Evolutionary conservation across 2,888 invertebrate species (phyloP), one percentile per base, ranked within the genome.

Genomic region (Orchesella flavescens): DNA sequence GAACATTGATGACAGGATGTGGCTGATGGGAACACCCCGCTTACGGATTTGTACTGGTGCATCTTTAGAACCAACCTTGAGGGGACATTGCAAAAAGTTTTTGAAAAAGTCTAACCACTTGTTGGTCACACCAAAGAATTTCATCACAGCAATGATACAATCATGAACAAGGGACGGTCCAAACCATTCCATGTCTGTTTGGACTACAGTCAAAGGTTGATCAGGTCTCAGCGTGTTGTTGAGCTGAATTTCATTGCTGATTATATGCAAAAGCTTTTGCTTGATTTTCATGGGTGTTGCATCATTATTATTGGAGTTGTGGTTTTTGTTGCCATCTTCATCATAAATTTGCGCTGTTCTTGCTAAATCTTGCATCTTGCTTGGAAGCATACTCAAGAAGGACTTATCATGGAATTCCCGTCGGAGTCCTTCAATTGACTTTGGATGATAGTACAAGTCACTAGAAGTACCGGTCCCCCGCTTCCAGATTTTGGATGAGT

Each of bases 161-260:
- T 87, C 85, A 59, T 87, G 87, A 12, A 73, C 71, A 23, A 87
- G 46, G 12, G 85, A 85, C 0, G 87, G 86, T 12, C 84, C 86
- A 76, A 86, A 86, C 72, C 78, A 84, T n/a, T 86, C 87, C 69
- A 86, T 68, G 55, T 87, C 86, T 2, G 86, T 77, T 21, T 87
- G 87, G 0, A 82, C 86, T 0, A 86, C 81, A 5, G 75, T 72
- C 7, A 87, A 53, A 0, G 79, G 80, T 0, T 17, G 59, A 3
- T 72, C 65, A 34, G 86, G 80, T 55, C 78, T 59, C 1, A 86
- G n/a, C 10, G 46, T 74, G 24, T 71, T 68, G 66, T 86, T 84
- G 1, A 87, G 53, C 17, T 81, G 68, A 15, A 84, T 77, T 73
- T 87, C 87, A 12, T 80, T 87, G 63, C 78, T 81, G 12, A 87